Base-by-base conservation (phyloP, 2,797 vertebrate species). In the Falco novaeseelandiae region DNA sequence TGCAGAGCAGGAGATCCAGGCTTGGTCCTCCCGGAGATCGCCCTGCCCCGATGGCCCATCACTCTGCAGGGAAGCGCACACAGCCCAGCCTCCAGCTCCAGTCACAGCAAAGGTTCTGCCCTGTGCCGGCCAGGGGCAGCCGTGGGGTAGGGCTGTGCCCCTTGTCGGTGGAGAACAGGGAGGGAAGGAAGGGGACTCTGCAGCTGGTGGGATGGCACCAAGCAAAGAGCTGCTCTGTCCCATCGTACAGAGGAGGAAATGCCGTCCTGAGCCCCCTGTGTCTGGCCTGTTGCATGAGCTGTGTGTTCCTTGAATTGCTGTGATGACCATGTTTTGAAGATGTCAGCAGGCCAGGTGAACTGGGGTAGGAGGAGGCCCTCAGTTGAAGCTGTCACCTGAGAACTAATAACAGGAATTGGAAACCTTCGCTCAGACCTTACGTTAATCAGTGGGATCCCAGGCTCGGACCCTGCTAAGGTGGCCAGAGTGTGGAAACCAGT, bases 391-490 rank as follows among this genome's bases (percentile, higher is more conserved):
- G 40, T 42, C 40, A 42, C 40, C 40, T 42, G 15, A 42, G 40
- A 42, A 42, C 40, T 42, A 42, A 42, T 42, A 42, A 42, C 40
- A 42, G 40, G 40, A 42, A 42, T 42, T 42, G 40, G 40, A 42
- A 42, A 16, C 40, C 40, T 42, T 42, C 15, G 40, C 40, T 42
- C 40, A 42, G 40, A 42, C 40, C 40, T 42, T 42, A 16, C 40
- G 14, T 42, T 42, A 42, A 42, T 42, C 40, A 42, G 40, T 42
- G 40, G 40, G 40, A 59, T 59, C 57, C 4, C 16, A 54, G 34
- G 32, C 38, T 11, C 0, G 0, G 79, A 74, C 54, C 3, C 52
- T 42, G 9, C 27, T 71, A 17, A 10, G 12, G 25, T 21, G 61
- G 23, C 30, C 27, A 19, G 55, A 15, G 40, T 42, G 15, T 2